Evolutionary conservation across 2,113 vertebrate species (phyloP).

Genomic region (Calidris pygmaea): DNA sequence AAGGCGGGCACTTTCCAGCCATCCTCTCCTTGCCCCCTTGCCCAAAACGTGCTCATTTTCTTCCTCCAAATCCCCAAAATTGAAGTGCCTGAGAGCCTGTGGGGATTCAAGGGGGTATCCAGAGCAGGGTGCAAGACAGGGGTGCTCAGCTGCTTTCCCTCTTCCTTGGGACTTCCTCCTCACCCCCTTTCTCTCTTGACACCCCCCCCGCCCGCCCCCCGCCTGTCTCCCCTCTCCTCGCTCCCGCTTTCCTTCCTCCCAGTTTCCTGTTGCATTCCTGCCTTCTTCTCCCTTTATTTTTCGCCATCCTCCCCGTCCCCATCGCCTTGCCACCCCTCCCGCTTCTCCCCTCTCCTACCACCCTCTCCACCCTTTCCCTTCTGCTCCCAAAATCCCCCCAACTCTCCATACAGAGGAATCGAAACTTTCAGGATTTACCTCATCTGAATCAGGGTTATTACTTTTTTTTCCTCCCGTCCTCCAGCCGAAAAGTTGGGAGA

Average conservation of each 20-base stretch:
- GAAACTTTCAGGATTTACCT: conserved; percentile 60
- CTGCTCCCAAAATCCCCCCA: neutral
- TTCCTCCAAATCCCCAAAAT: neutral
- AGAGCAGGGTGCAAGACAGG: neutral
- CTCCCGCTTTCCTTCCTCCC: neutral
- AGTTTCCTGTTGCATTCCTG: neutral
- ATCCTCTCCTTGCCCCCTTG: neutral
- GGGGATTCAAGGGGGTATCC: neutral
- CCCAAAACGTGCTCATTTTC: neutral
- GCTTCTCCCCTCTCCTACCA: neutral
- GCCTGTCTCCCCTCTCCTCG: neutral
- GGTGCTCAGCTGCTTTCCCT: neutral
- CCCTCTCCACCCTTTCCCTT: neutral
- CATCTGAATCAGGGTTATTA: neutral
- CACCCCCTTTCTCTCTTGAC: neutral
- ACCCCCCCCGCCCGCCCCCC: neutral
- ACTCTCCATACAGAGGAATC: neutral
- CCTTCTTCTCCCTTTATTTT: neutral
- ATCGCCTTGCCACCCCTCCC: neutral
- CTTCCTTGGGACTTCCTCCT: neutral
- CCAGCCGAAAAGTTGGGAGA: neutral
- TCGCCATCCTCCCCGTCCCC: neutral
- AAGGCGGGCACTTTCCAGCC: neutral
- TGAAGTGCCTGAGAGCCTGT: rapidly evolving
- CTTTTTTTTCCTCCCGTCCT: neutral